These are phyloP conservation scores for Chionis minor DNA, from an alignment of 2,113 vertebrate genomes.

Conservation along the genomic window DNA sequence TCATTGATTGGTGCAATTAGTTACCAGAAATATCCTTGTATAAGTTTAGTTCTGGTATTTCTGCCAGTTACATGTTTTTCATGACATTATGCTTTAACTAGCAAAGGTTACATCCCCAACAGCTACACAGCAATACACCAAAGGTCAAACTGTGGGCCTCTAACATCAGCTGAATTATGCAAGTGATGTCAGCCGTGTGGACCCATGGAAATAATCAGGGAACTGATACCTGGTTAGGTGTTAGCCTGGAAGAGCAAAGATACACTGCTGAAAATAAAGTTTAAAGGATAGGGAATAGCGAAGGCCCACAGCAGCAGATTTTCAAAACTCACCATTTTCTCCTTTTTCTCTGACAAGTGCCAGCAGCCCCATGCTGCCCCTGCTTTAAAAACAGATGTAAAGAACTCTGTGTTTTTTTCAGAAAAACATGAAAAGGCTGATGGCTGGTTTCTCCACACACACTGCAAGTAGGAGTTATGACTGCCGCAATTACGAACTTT, in stretches of 20 bases:
- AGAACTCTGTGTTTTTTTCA: background rate
- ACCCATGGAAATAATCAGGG: background rate
- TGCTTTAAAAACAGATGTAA: background rate
- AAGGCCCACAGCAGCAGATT: background rate
- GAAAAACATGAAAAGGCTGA: background rate
- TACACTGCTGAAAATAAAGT: background rate
- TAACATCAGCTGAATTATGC: background rate
- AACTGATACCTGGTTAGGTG: background rate
- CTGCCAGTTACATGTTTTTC: background rate
- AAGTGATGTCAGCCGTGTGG: background rate
- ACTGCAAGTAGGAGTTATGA: background rate
- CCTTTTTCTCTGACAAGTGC: background rate
- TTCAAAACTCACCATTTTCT: background rate
- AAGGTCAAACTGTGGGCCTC: background rate
- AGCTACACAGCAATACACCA: background rate
- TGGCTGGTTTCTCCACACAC: background rate
- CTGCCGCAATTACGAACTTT: background rate
- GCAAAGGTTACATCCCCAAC: background rate
- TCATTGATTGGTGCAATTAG: background rate
- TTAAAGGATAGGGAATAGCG: background rate
- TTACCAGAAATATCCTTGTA: background rate
- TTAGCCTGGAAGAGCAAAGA: background rate
- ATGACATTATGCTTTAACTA: background rate
- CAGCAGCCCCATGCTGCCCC: background rate
- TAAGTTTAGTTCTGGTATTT: background rate